Percentiles rank a stretch among this genome's conserved stretches.
These are phyloP conservation scores for Xanthia togata DNA, from an alignment of 2,888 invertebrate species.

Conservation along the genomic window DNA sequence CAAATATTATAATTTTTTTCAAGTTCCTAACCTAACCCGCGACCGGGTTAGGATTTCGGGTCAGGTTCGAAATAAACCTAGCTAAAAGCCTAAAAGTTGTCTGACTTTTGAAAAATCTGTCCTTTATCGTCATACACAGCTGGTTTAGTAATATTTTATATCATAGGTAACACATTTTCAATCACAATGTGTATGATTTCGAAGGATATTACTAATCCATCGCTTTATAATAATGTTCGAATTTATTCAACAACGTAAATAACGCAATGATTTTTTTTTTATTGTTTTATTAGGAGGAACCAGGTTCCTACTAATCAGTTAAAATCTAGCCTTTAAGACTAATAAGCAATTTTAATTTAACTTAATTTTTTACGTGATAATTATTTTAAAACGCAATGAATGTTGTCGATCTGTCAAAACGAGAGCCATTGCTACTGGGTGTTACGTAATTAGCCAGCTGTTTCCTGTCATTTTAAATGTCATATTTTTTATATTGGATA, in stretches of 20 bases:
- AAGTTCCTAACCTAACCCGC: no score
- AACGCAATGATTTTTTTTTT: no score
- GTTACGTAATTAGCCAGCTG: not conserved
- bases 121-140: not conserved
- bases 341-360: no score
- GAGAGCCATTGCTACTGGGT: not conserved
- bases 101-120: not conserved
- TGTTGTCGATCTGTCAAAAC: not conserved
- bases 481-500: conserved; percentile 3
- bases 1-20: no score
- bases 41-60: no score
- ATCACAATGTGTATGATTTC: not conserved
- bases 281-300: no score
- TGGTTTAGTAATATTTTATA: not conserved
- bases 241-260: not conserved
- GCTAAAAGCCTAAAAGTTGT: not conserved
- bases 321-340: no score
- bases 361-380: no score
- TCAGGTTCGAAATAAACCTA: no score
- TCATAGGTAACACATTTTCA: no score
- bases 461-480: not conserved
- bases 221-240: not conserved
- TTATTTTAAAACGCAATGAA: no score
- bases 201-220: not conserved
- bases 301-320: no score